Evolutionary conservation across 2,797 vertebrate genomes (phyloP).

Genomic region (Novumbra hubbsi): DNA sequence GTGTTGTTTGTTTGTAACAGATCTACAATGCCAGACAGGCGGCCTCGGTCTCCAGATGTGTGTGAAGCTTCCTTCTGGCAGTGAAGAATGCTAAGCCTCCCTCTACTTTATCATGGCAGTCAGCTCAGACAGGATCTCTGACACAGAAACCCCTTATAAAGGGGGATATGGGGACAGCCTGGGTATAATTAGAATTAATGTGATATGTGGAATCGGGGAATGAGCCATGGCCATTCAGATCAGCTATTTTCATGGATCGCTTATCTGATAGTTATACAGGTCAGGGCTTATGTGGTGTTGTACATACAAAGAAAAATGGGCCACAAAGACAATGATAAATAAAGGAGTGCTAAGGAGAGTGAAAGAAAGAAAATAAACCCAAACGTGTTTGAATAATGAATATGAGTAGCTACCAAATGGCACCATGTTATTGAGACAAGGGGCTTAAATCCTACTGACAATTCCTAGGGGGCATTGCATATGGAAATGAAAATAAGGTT

Average conservation of each 20-base stretch:
- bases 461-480: too few relatives aligned
- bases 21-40: background rate
- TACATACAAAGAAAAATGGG: background rate
- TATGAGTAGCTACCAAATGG: too few relatives aligned
- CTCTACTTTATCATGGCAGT: conserved; percentile 60
- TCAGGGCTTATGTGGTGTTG: background rate
- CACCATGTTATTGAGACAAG: too few relatives aligned
- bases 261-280: conserved; percentile 1
- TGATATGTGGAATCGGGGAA: conserved; percentile 67
- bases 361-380: background rate
- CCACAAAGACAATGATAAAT: background rate
- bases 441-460: too few relatives aligned
- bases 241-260: conserved; percentile 18
- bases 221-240: conserved; percentile 70
- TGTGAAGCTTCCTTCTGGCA: conserved; percentile 62
- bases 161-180: conserved; percentile 62
- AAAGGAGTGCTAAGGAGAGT: background rate
- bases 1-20: background rate
- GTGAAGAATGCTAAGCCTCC: conserved; percentile 63
- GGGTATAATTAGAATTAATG: conserved; percentile 72
- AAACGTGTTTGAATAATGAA: background rate
- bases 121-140: conserved; percentile 53
- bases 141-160: conserved; percentile 47
- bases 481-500: too few relatives aligned
- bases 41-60: conserved; percentile 65